These are phyloP conservation scores for Leuciscus idus DNA, from an alignment of 2,113 vertebrate genomes.

Conservation along the genomic window DNA sequence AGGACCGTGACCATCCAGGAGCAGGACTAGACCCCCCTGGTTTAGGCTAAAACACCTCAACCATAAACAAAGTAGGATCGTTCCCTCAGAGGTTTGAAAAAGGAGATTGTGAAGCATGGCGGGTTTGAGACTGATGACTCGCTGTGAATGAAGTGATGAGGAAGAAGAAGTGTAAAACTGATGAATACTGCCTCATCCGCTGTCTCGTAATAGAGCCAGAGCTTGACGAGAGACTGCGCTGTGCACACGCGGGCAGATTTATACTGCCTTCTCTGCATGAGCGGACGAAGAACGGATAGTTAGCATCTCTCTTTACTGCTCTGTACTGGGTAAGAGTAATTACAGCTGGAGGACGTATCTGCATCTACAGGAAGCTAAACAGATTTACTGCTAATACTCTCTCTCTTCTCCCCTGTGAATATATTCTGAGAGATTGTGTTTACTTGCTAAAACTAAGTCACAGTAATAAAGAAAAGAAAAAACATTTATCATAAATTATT, in stretches of 20 bases:
- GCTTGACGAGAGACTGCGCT: slow-evolving; percentile 23
- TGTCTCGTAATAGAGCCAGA: slow-evolving; percentile 65
- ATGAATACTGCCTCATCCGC: slow-evolving; percentile 51
- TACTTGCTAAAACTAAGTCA: not conserved
- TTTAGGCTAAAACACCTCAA: not conserved
- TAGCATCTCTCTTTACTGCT: not conserved
- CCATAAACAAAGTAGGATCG: not conserved
- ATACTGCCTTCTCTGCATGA: slow-evolving; percentile 64
- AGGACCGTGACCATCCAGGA: too few species aligned
- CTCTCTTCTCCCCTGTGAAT: not conserved
- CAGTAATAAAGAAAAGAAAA: not conserved
- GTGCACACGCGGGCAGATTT: slow-evolving; percentile 61
- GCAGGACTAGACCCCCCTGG: too few species aligned
- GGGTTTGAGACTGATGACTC: slow-evolving; percentile 16
- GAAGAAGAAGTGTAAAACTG: slow-evolving; percentile 21
- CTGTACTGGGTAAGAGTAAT: not conserved
- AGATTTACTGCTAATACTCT: slow-evolving; percentile 5
- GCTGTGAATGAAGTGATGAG: slow-evolving; percentile 12
- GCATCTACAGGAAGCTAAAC: not conserved
- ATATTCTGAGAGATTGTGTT: not conserved
- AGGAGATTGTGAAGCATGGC: not conserved
- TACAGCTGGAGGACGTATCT: not conserved
- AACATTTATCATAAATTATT: not conserved
- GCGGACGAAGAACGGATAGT: not conserved
- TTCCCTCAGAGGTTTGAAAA: not conserved